phyloP scores from a whole-genome alignment of 2,797 vertebrate genomes.

The Urophycis tenuis region DNA sequence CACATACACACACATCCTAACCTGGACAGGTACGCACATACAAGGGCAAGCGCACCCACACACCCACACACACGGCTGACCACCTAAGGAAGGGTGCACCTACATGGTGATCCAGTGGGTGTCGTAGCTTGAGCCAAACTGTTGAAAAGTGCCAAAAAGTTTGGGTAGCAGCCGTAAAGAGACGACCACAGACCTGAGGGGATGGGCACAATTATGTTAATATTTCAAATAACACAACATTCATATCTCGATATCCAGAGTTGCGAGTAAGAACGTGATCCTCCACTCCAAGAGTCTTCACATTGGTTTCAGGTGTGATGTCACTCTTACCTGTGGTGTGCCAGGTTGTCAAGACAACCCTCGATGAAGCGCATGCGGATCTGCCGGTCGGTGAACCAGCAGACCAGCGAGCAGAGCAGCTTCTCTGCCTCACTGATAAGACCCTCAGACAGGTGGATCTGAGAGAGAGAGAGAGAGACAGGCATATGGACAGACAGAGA shows the following conservation, averaged over 20 bases:
- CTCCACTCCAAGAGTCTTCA: too few species aligned
- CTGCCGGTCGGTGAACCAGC: conserved; percentile 98
- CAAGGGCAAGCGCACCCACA: not conserved
- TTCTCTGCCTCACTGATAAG: conserved; percentile 98
- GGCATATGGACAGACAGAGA: not conserved
- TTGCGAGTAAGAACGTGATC: too few species aligned
- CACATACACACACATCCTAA: too few species aligned
- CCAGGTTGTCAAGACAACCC: conserved; percentile 96
- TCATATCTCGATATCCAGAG: not conserved
- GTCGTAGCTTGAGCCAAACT: conserved; percentile 98
- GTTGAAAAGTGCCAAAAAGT: conserved; percentile 96
- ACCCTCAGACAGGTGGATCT: conserved; percentile 97
- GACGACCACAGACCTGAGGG: conserved; percentile 91
- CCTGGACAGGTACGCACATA: too few species aligned
- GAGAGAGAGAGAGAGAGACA: conserved; percentile 12
- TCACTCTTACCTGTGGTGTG: conserved; percentile 87
- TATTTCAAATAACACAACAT: not conserved
- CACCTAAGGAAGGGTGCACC: conserved; percentile 41
- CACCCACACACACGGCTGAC: not conserved
- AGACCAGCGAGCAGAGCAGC: conserved; percentile 95
- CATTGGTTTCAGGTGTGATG: not conserved
- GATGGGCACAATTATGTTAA: not conserved
- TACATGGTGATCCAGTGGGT: conserved; percentile 99
- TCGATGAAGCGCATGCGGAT: conserved; percentile 99
- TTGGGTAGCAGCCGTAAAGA: conserved; percentile 95